Evolutionary conservation across 2,888 invertebrate species (phyloP), one percentile per base, ranked within the genome.

Genomic region (Aphodius sticticus): DNA sequence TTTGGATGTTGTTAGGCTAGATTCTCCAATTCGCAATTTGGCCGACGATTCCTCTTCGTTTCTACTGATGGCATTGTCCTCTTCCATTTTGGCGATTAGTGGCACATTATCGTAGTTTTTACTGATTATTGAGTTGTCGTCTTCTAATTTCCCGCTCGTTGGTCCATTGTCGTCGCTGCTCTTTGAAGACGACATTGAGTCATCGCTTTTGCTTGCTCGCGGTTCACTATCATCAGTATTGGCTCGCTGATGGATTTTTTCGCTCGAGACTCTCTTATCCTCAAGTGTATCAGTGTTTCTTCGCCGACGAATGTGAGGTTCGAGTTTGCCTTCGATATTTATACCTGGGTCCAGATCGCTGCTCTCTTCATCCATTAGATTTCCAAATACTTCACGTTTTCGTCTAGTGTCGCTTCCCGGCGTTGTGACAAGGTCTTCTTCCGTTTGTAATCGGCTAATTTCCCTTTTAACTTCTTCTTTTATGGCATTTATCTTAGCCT

Each of bases 401-500:
- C 76, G 78, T 16, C 80, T 69, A 37, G 77, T 74, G 53, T 72
- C 53, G 69, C 76, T 76, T 9, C 77, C 77, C 6, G 76, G 72
- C 3, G 16, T 36, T 9, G 26, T 70, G n/a, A 36, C 36, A 53
- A 53, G 2, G 35, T 74, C 74, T 69, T 80, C 80, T 38, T 84
- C 79, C 5, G 35, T 37, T 71, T 82, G 82, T 16, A 85, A 79
- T 6, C 82, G 84, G 38, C 85, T 86, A 37, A 89, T 86, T 82
- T 89, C 88, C 3, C 88, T 85, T 77, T 88, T 88, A 1, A 90
- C 88, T 78, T 89, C 86, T 14, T 88, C 88, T 79, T 89, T 90
- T 53, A 90, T 88, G 12, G 86, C 85, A 26, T 87, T 86, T 75
- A 89, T 88, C 82, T 87, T 88, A 14, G 85, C 82, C 82, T 88